Conservation (phyloP, 2,797 vertebrate genomes). For the Cichlasoma orientale region DNA sequence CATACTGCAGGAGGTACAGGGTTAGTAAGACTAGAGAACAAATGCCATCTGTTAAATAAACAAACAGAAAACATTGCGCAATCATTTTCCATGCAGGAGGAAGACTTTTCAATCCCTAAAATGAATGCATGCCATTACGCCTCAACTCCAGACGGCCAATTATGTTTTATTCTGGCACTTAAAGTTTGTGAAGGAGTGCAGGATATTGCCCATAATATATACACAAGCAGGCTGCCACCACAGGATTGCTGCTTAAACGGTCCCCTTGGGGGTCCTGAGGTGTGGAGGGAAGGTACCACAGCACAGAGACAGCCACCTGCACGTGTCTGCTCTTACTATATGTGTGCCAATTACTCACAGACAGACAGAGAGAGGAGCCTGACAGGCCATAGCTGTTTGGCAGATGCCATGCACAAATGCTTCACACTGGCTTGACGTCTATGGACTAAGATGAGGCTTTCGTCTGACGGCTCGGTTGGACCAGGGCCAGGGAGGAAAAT, state of each 20-base stretch:
- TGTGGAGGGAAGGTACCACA: slow-evolving; percentile 69
- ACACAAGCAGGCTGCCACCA: slow-evolving; percentile 76
- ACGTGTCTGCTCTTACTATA: slow-evolving; percentile 73
- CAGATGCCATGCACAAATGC: slow-evolving; percentile 77
- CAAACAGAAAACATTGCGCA: slow-evolving; percentile 70
- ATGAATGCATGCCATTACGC: slow-evolving; percentile 71
- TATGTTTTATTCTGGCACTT: slow-evolving; percentile 85
- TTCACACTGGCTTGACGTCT: slow-evolving; percentile 62
- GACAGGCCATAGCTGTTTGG: slow-evolving; percentile 76
- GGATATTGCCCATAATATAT: slow-evolving; percentile 84
- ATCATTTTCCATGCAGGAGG: slow-evolving; percentile 52
- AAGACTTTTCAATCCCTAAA: slow-evolving; percentile 70
- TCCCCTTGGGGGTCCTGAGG: slow-evolving; percentile 78
- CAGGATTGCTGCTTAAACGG: slow-evolving; percentile 76
- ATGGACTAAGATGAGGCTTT: slow-evolving; percentile 63
- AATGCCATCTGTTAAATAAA: slow-evolving; percentile 85
- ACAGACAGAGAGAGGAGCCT: slow-evolving; percentile 72
- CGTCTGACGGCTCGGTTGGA: slow-evolving; percentile 79
- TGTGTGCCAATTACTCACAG: slow-evolving; percentile 83
- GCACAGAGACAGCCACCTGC: slow-evolving; percentile 77
- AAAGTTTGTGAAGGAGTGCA: slow-evolving; percentile 81
- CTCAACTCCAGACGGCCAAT: slow-evolving; percentile 83
- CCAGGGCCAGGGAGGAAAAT: slow-evolving; percentile 68
- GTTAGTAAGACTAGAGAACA: slow-evolving; percentile 76
- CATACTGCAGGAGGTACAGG: slow-evolving; percentile 74